Evolutionary conservation across 1,140 invertebrate genomes (phyloP).

Genomic region (Apis laboriosa): DNA sequence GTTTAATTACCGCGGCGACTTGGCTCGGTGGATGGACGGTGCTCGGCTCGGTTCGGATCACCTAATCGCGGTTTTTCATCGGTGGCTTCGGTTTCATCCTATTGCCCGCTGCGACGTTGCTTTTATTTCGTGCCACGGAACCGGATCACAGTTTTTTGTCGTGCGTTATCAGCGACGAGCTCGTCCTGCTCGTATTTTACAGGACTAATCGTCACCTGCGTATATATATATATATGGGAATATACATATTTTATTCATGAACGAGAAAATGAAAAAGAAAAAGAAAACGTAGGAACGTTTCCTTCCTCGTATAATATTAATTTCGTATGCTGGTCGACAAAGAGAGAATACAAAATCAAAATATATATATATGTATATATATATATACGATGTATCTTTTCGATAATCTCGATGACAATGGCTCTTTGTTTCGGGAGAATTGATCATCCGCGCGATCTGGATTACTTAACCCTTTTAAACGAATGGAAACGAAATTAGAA

Average conservation of each 20-base stretch:
- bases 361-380: too few relatives aligned
- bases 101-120: not conserved
- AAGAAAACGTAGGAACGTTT: too few relatives aligned
- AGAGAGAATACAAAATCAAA: too few relatives aligned
- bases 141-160: not conserved
- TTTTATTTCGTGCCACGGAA: slow-evolving; percentile 5
- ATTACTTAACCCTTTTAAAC: not conserved
- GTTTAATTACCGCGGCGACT: slow-evolving; percentile 46
- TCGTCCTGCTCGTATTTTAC: slow-evolving; percentile 15
- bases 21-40: slow-evolving; percentile 11
- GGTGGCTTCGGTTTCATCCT: slow-evolving; percentile 22
- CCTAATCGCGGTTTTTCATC: slow-evolving; percentile 43
- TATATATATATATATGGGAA: not conserved
- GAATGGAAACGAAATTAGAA: not conserved
- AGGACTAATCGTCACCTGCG: slow-evolving; percentile 38
- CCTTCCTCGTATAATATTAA: too few relatives aligned
- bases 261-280: not conserved
- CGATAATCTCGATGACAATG: not conserved
- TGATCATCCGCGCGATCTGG: not conserved
- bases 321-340: too few relatives aligned
- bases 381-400: too few relatives aligned
- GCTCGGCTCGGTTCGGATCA: slow-evolving; percentile 21
- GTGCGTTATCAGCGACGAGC: slow-evolving; percentile 15
- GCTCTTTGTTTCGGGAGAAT: not conserved
- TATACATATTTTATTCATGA: not conserved